Base-by-base conservation (phyloP, 2,113 vertebrate genomes). In the Argyrosomus japonicus region DNA sequence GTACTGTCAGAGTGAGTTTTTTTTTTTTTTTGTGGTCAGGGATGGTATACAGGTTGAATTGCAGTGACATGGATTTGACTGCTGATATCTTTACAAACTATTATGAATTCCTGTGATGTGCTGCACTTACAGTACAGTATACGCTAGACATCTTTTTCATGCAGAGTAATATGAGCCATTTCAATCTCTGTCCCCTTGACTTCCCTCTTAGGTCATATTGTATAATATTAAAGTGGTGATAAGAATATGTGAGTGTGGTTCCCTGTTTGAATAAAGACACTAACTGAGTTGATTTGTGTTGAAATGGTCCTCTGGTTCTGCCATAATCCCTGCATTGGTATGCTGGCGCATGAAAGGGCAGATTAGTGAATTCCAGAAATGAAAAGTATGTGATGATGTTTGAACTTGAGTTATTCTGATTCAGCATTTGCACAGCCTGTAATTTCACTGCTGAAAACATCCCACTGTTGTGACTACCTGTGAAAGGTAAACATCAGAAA, bases 211-310 rank as follows among this genome's bases (percentile, higher is more conserved):
- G 9, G 4, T 72, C 15, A 12, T 53, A 43, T 53, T 27, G 18
- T 25, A 32, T 27, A 45, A 76, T 3, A 63, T 57, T 17, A 50
- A 48, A 27, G 68, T 40, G 36, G 58, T 10, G 5, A 27, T 12
- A 9, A 6, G 2, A 19, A 25, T 14, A 32, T 73, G 50, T 29
- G 11, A 64, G 71, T 75, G 27, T 64, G 10, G 10, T 60, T 69
- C 1, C 63, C 6, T 45, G 48, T 32, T 72, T 40, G 10, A 84
- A 82, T 79, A 82, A 84, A 89, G 10, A 68, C 74, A 68, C n/a
- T 74, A 9, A 6, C 0, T 62, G 5, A 69, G 7, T 43, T 36
- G 21, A 27, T 54, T 62, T 57, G 11, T 68, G n/a, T 58, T 70
- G 4, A 58, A 65, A n/a, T 12, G 8, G 21, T n/a, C 19, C 2